These are phyloP conservation scores for Ataeniobius toweri DNA, from an alignment of 2,797 vertebrate genomes.

Conservation along the genomic window DNA sequence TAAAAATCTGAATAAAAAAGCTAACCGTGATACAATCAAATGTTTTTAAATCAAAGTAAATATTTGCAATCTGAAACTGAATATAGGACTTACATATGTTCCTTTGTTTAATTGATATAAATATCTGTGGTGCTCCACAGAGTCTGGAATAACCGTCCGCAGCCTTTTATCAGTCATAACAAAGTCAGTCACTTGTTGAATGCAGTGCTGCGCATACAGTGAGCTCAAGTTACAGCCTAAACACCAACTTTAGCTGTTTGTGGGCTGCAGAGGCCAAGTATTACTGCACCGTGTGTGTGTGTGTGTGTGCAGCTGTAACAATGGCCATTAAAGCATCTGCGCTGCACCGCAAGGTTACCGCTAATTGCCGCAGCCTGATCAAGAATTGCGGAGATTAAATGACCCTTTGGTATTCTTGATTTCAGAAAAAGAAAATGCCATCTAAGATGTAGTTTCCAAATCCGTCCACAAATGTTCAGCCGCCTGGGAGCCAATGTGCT, in stretches of 20 bases:
- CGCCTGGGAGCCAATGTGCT: slow-evolving; percentile 38
- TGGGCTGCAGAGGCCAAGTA: slow-evolving; percentile 8
- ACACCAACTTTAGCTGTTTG: slow-evolving; percentile 35
- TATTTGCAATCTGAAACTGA: background rate
- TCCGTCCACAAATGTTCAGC: slow-evolving; percentile 48
- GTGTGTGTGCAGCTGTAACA: slow-evolving; percentile 27
- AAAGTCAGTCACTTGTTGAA: slow-evolving; percentile 22
- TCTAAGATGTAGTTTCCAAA: slow-evolving; percentile 48
- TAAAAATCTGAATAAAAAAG: background rate
- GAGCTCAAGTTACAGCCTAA: slow-evolving; percentile 43
- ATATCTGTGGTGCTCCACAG: background rate
- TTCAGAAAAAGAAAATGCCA: slow-evolving; percentile 17
- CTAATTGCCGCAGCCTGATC: slow-evolving; percentile 43
- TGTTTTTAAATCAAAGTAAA: background rate
- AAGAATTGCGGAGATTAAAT: slow-evolving; percentile 47
- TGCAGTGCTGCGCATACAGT: slow-evolving; percentile 19
- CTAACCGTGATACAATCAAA: background rate
- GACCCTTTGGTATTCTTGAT: slow-evolving; percentile 34
- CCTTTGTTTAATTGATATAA: background rate
- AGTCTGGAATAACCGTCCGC: background rate
- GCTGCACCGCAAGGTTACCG: slow-evolving; percentile 29
- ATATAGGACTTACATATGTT: background rate
- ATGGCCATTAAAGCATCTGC: slow-evolving; percentile 19
- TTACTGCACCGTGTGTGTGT: slow-evolving; percentile 16
- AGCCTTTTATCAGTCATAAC: slow-evolving; percentile 31